Percentiles rank a stretch among this genome's conserved stretches.
Evolutionary conservation across 2,113 vertebrate species (phyloP).

Genomic region (Vicugna pacos): DNA sequence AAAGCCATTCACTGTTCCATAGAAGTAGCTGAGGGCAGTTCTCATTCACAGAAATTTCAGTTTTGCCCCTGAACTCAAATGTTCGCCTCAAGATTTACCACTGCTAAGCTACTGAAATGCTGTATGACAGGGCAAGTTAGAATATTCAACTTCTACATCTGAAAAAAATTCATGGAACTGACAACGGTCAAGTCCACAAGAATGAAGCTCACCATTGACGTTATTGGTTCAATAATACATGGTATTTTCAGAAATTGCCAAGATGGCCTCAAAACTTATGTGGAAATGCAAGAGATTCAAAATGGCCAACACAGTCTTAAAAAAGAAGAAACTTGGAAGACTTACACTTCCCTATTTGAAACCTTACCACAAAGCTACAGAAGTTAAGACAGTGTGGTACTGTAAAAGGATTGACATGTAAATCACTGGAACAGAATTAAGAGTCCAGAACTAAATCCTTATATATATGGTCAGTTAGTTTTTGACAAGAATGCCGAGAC

Average conservation of each 20-base stretch:
- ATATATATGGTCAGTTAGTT: too few species aligned
- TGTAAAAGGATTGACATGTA: too few species aligned
- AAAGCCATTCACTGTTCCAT: neutral
- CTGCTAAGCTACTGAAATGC: neutral
- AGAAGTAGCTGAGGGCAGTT: neutral
- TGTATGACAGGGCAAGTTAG: neutral
- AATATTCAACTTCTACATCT: neutral
- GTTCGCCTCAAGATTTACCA: neutral
- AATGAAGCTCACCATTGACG: neutral
- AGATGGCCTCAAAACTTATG: neutral
- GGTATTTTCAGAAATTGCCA: neutral
- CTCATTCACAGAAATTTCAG: neutral
- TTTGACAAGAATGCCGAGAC: too few species aligned
- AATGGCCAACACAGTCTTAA: too few species aligned
- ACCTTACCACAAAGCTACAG: too few species aligned
- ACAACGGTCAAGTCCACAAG: neutral
- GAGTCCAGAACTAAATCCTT: too few species aligned
- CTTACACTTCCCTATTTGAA: too few species aligned
- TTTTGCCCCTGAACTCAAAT: neutral
- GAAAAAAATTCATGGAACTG: neutral
- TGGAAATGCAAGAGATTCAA: neutral
- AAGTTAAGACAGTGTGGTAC: too few species aligned
- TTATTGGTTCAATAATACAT: neutral
- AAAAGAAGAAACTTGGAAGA: too few species aligned
- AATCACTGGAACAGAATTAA: too few species aligned